Conservation (phyloP, 1,140 invertebrate genomes). For the Pseudomyrmex concolor region DNA sequence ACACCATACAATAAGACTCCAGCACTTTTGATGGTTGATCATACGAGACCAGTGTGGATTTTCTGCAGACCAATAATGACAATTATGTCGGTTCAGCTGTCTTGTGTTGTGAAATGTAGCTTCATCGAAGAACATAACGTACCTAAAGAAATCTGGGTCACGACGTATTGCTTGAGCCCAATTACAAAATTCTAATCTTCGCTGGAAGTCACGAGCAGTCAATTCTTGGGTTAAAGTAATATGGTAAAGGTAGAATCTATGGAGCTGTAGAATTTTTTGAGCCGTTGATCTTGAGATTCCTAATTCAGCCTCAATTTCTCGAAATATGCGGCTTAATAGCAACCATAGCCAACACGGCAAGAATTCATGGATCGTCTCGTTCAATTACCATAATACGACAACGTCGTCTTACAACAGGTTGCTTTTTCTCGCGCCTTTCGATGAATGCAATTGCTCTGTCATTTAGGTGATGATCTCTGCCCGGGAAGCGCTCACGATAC, state of each 20-base stretch:
- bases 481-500: neutral
- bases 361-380: too few relatives aligned
- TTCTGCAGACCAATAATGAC: conserved; percentile 56
- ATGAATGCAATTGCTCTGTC: too few relatives aligned
- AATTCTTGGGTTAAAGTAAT: too few relatives aligned
- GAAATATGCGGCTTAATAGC: conserved; percentile 9
- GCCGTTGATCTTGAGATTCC: conserved; percentile 14
- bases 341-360: neutral
- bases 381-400: too few relatives aligned
- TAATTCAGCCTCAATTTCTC: neutral
- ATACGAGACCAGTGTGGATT: too few relatives aligned
- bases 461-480: neutral
- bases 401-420: too few relatives aligned
- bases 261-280: neutral
- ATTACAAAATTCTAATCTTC: conserved; percentile 56
- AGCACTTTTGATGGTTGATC: too few relatives aligned
- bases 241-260: neutral
- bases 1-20: too few relatives aligned
- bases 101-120: conserved; percentile 63
- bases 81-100: conserved; percentile 63
- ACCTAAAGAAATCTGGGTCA: conserved; percentile 58
- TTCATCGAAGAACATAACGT: conserved; percentile 61
- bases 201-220: too few relatives aligned
- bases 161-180: conserved; percentile 44
- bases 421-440: too few relatives aligned